These are phyloP conservation scores for Holotrichia oblita DNA, from an alignment of 1,140 invertebrate species.

Conservation along the genomic window DNA sequence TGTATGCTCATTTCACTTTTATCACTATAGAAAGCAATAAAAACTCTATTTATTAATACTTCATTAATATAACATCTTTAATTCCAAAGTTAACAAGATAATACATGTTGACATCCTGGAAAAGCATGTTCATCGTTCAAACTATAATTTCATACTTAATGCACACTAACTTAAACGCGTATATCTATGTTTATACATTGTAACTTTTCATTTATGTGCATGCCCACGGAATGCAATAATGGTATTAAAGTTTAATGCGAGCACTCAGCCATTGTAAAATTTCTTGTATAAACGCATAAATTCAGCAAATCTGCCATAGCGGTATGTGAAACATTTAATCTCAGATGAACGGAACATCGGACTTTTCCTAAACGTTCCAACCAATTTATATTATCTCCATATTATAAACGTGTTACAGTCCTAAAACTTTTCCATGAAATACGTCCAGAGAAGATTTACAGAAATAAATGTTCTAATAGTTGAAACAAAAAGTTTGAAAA, in stretches of 20 bases:
- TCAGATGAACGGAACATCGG: constrained; percentile 18
- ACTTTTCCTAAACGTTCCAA: constrained; percentile 1
- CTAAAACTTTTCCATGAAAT: constrained; percentile 7
- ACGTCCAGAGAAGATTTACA: not conserved
- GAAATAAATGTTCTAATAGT: not conserved
- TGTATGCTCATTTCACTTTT: too few species aligned
- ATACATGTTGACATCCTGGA: too few species aligned
- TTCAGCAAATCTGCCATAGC: not conserved
- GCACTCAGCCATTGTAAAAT: constrained; percentile 9
- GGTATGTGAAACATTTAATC: constrained; percentile 30
- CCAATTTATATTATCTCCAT: constrained; percentile 12
- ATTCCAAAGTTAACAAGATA: too few species aligned
- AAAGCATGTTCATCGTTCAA: too few species aligned
- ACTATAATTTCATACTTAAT: too few species aligned
- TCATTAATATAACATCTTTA: too few species aligned
- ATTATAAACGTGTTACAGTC: not conserved
- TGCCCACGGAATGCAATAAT: constrained; percentile 24
- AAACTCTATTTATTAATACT: too few species aligned
- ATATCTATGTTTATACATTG: not conserved
- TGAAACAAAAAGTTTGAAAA: not conserved
- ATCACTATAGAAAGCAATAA: too few species aligned
- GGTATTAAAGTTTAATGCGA: constrained; percentile 24
- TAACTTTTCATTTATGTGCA: not conserved
- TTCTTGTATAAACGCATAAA: constrained; percentile 19
- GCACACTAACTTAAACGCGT: too few species aligned